Percentiles rank a stretch among this genome's conserved stretches.
These are phyloP conservation scores for Horisme vitalbata DNA, from an alignment of 2,888 invertebrate genomes.

Conservation along the genomic window DNA sequence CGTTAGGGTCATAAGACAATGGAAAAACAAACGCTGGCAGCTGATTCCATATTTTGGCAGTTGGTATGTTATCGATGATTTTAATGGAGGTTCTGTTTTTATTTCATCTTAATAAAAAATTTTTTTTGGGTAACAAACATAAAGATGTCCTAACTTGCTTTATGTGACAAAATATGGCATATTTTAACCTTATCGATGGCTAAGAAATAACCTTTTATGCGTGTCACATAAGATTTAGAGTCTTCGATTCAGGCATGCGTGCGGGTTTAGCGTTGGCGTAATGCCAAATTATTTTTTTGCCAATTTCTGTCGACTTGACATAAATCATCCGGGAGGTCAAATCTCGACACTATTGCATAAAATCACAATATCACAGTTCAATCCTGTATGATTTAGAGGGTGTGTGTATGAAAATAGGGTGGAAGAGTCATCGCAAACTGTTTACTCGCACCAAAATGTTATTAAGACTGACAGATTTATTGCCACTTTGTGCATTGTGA, in stretches of 20 bases:
- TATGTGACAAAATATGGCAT: conserved; percentile 17
- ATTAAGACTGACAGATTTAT: conserved; percentile 10
- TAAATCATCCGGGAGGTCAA: conserved; percentile 57
- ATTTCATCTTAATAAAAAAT: too few relatives aligned
- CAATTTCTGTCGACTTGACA: conserved; percentile 56
- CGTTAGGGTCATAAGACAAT: too few relatives aligned
- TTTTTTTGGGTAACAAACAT: not conserved
- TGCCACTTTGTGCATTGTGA: not conserved
- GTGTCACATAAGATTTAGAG: conserved; percentile 36
- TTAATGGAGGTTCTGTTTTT: too few relatives aligned
- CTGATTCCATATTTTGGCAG: too few relatives aligned
- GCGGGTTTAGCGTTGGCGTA: conserved; percentile 50
- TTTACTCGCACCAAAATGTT: conserved; percentile 19
- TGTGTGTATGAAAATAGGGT: conserved; percentile 25
- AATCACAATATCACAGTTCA: conserved; percentile 39
- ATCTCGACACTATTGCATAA: conserved; percentile 42
- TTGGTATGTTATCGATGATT: too few relatives aligned
- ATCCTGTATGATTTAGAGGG: conserved; percentile 24
- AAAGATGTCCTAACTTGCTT: conserved; percentile 22
- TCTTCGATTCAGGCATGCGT: conserved; percentile 23
- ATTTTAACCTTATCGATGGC: conserved; percentile 41
- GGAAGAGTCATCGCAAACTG: conserved; percentile 17
- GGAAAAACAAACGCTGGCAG: too few relatives aligned
- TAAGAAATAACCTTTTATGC: conserved; percentile 43
- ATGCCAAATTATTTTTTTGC: conserved; percentile 59